Conservation (phyloP, 2,797 vertebrate genomes). For the Halcyon chelicuti region DNA sequence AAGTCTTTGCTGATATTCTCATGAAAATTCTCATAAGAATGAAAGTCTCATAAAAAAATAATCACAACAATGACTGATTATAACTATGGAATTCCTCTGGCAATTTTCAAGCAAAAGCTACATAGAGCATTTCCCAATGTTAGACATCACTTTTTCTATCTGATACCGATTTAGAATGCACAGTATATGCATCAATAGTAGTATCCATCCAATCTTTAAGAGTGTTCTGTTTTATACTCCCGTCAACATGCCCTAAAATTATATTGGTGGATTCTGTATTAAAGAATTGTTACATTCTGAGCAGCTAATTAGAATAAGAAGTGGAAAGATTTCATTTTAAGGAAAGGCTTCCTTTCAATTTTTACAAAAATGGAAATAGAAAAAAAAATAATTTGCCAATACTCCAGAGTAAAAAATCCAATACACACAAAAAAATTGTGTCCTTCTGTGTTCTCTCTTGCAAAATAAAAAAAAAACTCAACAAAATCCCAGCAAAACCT, state of each 20-base stretch:
- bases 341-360: neutral
- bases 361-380: neutral
- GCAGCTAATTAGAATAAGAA: neutral
- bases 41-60: neutral
- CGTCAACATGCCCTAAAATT: neutral
- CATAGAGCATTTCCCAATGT: slow-evolving; percentile 6
- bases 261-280: neutral
- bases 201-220: neutral
- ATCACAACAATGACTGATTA: neutral
- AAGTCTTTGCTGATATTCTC: neutral
- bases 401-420: neutral
- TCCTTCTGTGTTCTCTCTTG: neutral
- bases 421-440: neutral
- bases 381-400: neutral
- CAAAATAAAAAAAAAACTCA: neutral
- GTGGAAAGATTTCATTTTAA: neutral
- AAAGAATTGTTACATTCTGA: neutral
- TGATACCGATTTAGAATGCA: slow-evolving; percentile 62
- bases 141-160: slow-evolving; percentile 63
- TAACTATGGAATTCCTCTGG: neutral
- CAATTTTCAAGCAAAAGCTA: slow-evolving; percentile 24
- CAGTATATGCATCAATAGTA: slow-evolving; percentile 22
- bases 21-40: neutral
- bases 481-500: neutral
- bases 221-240: neutral